Conservation (phyloP, 2,113 vertebrate genomes). For the Pyrgilauda ruficollis region DNA sequence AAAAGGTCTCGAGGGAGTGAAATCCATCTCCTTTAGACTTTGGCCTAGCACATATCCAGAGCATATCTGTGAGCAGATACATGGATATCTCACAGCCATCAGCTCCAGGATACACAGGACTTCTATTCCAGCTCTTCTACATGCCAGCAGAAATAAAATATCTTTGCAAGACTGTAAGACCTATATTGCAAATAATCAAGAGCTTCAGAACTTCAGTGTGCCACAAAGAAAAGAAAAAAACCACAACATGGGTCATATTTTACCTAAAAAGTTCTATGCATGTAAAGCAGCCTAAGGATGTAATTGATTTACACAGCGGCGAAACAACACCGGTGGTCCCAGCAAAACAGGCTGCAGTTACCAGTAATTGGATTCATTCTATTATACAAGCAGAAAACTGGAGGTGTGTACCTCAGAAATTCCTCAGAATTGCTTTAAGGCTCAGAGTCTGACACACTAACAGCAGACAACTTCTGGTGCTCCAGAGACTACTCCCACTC, state of each 20-base stretch:
- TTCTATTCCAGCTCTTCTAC: neutral
- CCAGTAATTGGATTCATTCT: neutral
- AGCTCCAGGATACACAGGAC: neutral
- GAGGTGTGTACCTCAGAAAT: neutral
- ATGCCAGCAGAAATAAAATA: neutral
- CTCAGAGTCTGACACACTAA: neutral
- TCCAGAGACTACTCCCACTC: neutral
- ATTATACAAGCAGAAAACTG: neutral
- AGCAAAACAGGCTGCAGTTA: neutral
- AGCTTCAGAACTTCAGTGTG: neutral
- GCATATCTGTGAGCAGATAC: neutral
- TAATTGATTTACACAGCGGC: rapidly evolving
- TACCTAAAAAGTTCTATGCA: neutral
- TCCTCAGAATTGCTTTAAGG: neutral
- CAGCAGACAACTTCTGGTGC: neutral
- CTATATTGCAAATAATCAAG: neutral
- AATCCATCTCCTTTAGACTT: neutral
- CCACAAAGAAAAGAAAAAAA: neutral
- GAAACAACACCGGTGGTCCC: neutral
- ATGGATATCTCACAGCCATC: no score
- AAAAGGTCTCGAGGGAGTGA: neutral
- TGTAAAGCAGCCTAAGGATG: neutral
- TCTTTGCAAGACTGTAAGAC: neutral
- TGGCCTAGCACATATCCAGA: neutral
- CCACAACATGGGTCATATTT: neutral